Percentiles rank a stretch among this genome's conserved stretches.
Evolutionary conservation across 1,140 invertebrate species (phyloP).

Genomic region (Aporrectodea caliginosa): DNA sequence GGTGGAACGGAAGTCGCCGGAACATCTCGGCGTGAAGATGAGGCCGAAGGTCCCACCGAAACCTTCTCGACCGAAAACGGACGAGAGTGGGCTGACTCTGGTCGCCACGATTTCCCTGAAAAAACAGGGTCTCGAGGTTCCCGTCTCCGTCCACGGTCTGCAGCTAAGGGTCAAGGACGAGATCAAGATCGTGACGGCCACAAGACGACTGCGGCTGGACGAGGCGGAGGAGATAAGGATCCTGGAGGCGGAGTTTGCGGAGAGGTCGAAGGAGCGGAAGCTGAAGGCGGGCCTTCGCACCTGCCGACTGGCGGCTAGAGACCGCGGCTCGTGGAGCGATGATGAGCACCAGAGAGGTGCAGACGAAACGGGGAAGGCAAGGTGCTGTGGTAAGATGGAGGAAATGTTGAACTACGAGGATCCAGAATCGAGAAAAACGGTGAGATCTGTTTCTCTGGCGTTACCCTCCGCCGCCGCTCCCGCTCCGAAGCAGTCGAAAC

Average conservation of each 20-base stretch:
- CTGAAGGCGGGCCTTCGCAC: neutral
- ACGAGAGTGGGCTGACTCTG: neutral
- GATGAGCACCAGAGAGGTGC: too few relatives aligned
- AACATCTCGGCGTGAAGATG: too few relatives aligned
- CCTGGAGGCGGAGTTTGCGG: slow-evolving; percentile 47
- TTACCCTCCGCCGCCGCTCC: neutral
- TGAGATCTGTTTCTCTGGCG: slow-evolving; percentile 33
- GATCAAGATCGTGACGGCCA: slow-evolving; percentile 56
- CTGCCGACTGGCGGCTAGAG: too few relatives aligned
- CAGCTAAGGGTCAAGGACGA: slow-evolving; percentile 62
- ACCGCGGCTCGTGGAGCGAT: too few relatives aligned
- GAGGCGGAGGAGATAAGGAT: slow-evolving; percentile 55
- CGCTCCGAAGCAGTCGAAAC: slow-evolving; percentile 36
- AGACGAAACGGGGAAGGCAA: neutral
- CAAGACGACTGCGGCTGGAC: slow-evolving; percentile 54
- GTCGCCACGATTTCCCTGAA: neutral
- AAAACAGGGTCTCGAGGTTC: slow-evolving; percentile 3
- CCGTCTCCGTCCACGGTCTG: slow-evolving; percentile 35
- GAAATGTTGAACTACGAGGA: neutral
- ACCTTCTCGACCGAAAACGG: neutral
- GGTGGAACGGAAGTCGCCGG: too few relatives aligned
- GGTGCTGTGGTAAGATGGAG: neutral
- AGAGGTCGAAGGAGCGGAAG: neutral
- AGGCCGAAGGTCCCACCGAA: neutral
- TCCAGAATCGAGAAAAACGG: slow-evolving; percentile 38